phyloP scores from a whole-genome alignment of 2,113 vertebrate genomes.

The Girardinichthys multiradiatus region DNA sequence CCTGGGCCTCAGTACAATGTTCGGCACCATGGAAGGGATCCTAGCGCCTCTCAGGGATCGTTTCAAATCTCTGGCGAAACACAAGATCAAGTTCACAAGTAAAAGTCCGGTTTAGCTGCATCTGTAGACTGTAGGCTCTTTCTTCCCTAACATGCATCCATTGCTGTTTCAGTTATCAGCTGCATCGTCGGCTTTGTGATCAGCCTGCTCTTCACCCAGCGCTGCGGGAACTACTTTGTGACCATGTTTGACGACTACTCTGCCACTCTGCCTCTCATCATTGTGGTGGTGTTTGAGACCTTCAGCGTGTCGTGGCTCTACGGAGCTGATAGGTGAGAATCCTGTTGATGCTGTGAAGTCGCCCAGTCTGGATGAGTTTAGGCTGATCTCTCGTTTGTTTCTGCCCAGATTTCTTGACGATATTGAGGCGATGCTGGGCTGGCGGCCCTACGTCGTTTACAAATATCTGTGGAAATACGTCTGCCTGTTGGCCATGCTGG shows the following conservation, averaged over 20 bases:
- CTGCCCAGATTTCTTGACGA: conserved; percentile 82
- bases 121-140: too few species aligned
- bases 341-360: too few species aligned
- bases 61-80: conserved; percentile 77
- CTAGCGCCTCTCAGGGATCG: conserved; percentile 83
- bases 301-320: conserved; percentile 85
- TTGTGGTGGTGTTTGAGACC: conserved; percentile 83
- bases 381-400: rapidly evolving
- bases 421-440: conserved; percentile 78
- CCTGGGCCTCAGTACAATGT: conserved; percentile 81
- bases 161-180: conserved; percentile 71
- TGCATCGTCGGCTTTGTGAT: conserved; percentile 79
- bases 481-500: conserved; percentile 79
- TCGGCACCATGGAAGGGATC: conserved; percentile 85
- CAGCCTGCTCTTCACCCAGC: conserved; percentile 82
- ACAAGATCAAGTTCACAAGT: conserved; percentile 82
- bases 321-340: conserved; percentile 84
- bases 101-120: neutral
- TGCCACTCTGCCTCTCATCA: conserved; percentile 81
- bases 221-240: conserved; percentile 86
- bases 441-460: conserved; percentile 75
- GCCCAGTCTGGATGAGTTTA: too few species aligned
- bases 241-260: conserved; percentile 87
- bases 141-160: too few species aligned
- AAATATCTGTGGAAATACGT: conserved; percentile 85